Evolutionary conservation across 1,140 invertebrate species (phyloP), one percentile per base, ranked within the genome.

Genomic region (Megathymus violae): DNA sequence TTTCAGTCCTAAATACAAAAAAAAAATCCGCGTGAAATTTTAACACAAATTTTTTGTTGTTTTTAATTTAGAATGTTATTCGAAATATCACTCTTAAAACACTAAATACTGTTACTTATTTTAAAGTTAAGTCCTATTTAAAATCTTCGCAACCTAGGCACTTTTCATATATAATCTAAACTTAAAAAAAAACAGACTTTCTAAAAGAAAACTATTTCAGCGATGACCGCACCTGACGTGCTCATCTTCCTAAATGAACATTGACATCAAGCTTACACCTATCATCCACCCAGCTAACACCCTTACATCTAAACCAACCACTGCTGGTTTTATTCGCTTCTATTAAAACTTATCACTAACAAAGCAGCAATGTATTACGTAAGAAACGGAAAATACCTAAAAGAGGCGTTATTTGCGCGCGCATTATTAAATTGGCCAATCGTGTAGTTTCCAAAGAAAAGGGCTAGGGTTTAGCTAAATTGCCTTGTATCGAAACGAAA

Each of bases 371-470:
- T 64, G 73, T 31, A 75, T 16, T 7, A 0, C 0, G 10, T 63
- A 4, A n/a, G 11, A 36, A 36, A 1, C n/a, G 34, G 11, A 11
- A 36, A 36, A 6, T 22, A 38, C 31, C 7, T 11, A 4, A 19
- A 11, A 51, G 22, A 10, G 11, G 38, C 7, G 40, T 40, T 11
- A 10, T 40, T 47, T 83, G 80, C 80, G 82, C 83, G 83, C 83
- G 80, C 78, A 84, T 59, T 59, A 44, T 38, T 48, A 73, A 73
- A 70, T 70, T 64, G 54, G 74, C 81, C 81, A 86, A 84, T 86
- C 71, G 65, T 65, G 69, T 54, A 69, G 50, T 69, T 69, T 67
- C 48, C 61, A 56, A 68, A 67, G 69, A 83, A 80, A 78, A 75
- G 71, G 76, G 80, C 74, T 83, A 67, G 76, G 76, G 62, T 43